Conservation (phyloP, 2,113 vertebrate genomes). For the Channa argus region DNA sequence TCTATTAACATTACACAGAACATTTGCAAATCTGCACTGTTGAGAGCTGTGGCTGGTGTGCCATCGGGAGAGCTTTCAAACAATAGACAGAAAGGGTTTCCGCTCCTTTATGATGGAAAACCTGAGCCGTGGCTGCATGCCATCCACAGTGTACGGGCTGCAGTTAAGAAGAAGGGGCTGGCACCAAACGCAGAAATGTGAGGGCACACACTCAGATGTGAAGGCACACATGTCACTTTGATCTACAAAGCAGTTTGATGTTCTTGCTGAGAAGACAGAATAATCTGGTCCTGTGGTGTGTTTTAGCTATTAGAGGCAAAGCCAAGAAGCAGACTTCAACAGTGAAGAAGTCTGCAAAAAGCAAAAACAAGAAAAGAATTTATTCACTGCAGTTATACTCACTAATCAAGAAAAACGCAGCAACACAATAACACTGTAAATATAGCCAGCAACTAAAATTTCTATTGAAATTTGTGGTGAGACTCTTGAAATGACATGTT, state of each 20-base stretch:
- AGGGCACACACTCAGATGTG: conserved; percentile 25
- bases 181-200: conserved; percentile 10
- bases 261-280: conserved; percentile 40
- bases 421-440: not conserved
- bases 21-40: conserved; percentile 58
- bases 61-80: conserved; percentile 62
- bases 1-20: conserved; percentile 76
- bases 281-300: conserved; percentile 20
- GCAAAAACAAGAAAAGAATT: not conserved
- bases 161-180: conserved; percentile 42
- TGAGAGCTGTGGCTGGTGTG: conserved; percentile 51
- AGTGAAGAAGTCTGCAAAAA: not conserved
- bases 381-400: not conserved
- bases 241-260: conserved; percentile 60
- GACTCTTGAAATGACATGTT: conserved; percentile 19
- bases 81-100: conserved; percentile 68
- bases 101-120: conserved; percentile 65
- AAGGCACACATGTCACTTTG: conserved; percentile 50
- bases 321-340: conserved; percentile 8
- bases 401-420: not conserved
- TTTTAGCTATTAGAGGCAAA: conserved; percentile 32
- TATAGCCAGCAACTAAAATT: not conserved
- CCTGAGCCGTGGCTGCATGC: conserved; percentile 48
- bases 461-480: conserved; percentile 4
- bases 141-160: conserved; percentile 26